Percentiles rank a stretch among this genome's conserved stretches.
Evolutionary conservation across 2,113 vertebrate species (phyloP).

Genomic region (Delphinus delphis): DNA sequence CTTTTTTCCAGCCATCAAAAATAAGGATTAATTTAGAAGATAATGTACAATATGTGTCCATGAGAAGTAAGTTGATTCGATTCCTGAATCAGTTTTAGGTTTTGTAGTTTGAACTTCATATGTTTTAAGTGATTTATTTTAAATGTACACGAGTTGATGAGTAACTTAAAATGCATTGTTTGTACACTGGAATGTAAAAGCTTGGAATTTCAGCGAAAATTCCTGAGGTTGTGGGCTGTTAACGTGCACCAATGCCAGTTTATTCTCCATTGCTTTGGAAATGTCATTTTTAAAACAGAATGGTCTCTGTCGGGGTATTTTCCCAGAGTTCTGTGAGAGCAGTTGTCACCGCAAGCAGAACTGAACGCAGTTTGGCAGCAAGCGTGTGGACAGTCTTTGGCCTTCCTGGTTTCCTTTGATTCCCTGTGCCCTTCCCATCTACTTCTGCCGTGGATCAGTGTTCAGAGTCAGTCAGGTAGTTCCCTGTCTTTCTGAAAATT

Average conservation of each 20-base stretch:
- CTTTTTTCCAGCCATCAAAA: constrained; percentile 74
- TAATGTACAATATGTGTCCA: constrained; percentile 62
- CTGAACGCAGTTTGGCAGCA: background rate
- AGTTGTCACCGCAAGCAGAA: background rate
- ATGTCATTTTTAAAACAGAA: background rate
- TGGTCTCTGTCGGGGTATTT: background rate
- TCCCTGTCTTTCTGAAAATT: background rate
- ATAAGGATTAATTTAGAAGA: constrained; percentile 72
- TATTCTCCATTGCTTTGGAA: background rate
- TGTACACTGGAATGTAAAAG: background rate
- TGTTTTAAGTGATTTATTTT: background rate
- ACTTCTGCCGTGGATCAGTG: fast-evolving
- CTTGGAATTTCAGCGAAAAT: background rate
- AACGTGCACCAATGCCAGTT: background rate
- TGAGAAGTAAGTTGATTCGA: constrained; percentile 83
- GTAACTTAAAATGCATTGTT: background rate
- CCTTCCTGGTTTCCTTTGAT: background rate
- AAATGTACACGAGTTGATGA: background rate
- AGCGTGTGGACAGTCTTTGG: background rate
- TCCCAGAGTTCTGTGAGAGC: background rate
- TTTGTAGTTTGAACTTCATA: background rate
- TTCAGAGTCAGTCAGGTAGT: no score
- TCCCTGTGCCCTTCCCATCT: no score
- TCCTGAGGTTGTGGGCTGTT: background rate
- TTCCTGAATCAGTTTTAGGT: constrained; percentile 2